Evolutionary conservation across 1,140 invertebrate species (phyloP).

Genomic region (Oncopeltus fasciatus): DNA sequence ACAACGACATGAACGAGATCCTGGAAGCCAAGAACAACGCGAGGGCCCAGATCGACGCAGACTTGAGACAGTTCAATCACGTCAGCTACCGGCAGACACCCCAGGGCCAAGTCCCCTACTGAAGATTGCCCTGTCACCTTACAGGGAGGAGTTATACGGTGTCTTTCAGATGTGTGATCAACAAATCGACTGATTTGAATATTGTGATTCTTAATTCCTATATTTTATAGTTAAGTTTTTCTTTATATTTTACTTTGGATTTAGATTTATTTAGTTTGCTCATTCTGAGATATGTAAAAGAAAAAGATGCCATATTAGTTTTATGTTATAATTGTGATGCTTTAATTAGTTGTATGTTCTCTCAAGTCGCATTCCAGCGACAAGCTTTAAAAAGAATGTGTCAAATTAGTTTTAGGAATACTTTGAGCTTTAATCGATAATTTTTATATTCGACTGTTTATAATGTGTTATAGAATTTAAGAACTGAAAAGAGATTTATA

Average conservation of each 20-base stretch:
- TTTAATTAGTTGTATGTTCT: not conserved
- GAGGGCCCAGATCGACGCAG: not conserved
- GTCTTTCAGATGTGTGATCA: constrained; percentile 2
- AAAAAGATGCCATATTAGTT: too few relatives aligned
- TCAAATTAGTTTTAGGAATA: not conserved
- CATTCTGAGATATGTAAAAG: too few relatives aligned
- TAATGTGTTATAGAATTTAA: not conserved
- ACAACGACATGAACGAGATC: constrained; percentile 12
- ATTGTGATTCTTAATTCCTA: not conserved
- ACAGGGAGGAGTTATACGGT: not conserved
- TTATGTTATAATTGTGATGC: too few relatives aligned
- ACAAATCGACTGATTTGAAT: not conserved
- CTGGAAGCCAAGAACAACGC: not conserved
- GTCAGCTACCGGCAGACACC: constrained; percentile 3
- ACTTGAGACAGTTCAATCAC: constrained; percentile 1
- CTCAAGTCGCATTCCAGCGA: not conserved
- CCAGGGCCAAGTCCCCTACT: not conserved
- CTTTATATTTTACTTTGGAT: not conserved
- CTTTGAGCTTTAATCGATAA: not conserved
- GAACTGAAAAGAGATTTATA: not conserved
- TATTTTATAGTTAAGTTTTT: not conserved
- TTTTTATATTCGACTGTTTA: not conserved
- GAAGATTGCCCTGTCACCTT: not conserved
- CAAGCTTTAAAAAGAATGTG: not conserved
- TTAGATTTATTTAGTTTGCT: not conserved